phyloP scores from a whole-genome alignment of 1,140 invertebrate species.

The Spodoptera litura region DNA sequence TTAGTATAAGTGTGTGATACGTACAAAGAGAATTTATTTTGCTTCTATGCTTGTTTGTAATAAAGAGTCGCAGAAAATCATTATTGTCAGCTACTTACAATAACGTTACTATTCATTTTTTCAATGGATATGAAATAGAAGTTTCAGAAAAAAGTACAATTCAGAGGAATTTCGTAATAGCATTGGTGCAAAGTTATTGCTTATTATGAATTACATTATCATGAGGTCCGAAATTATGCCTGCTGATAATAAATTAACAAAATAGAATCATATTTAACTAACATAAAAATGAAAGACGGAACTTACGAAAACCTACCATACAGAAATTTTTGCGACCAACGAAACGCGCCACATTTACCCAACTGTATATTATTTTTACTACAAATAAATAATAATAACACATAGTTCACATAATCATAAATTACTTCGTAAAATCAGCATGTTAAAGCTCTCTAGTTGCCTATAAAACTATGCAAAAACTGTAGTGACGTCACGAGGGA shows the following conservation, averaged over 20 bases:
- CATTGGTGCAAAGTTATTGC: no score
- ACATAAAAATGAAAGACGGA: no score
- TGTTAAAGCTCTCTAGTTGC: constrained; percentile 42
- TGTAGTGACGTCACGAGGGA: constrained; percentile 64
- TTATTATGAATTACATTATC: no score
- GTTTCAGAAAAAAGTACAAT: neutral
- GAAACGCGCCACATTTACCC: neutral
- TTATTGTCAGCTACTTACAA: neutral
- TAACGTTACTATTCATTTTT: neutral
- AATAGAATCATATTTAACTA: no score
- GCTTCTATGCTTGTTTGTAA: constrained; percentile 1
- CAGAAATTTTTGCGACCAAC: no score
- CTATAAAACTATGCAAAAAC: constrained; percentile 69
- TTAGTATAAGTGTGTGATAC: constrained; percentile 33
- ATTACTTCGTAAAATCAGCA: constrained; percentile 51
- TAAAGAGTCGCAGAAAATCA: constrained; percentile 3
- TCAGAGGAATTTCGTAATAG: no score
- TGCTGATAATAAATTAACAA: no score
- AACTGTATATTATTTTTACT: neutral
- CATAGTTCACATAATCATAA: constrained; percentile 28
- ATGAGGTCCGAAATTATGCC: no score
- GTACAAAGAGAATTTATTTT: constrained; percentile 18
- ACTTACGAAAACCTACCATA: no score
- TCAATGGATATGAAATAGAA: neutral
- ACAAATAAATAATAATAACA: constrained; percentile 4